Conservation (phyloP, 2,888 invertebrate species). For the Hemicrepidius hirtus region DNA sequence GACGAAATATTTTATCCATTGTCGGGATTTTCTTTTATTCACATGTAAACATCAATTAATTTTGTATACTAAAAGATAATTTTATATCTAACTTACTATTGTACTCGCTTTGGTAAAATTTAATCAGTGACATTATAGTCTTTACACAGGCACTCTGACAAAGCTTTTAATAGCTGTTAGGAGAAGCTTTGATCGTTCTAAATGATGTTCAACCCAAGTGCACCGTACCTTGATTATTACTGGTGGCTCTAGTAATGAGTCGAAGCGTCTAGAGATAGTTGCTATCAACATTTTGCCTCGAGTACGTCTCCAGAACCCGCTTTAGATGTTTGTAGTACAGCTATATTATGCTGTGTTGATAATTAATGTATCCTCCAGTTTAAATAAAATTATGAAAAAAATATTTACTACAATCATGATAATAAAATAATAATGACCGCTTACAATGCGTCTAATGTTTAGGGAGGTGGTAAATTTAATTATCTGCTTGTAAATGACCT, state of each 20-base stretch:
- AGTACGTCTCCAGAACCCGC: slow-evolving; percentile 28
- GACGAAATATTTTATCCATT: slow-evolving; percentile 30
- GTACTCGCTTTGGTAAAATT: slow-evolving; percentile 17
- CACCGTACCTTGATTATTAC: slow-evolving; percentile 49
- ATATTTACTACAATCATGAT: no score
- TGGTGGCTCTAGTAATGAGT: slow-evolving; percentile 47
- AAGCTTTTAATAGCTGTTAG: slow-evolving; percentile 52
- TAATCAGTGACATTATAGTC: slow-evolving; percentile 44
- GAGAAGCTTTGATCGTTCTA: slow-evolving; percentile 49
- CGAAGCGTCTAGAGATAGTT: slow-evolving; percentile 41
- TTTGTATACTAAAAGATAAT: slow-evolving; percentile 7
- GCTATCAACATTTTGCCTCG: slow-evolving; percentile 33
- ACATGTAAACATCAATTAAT: slow-evolving; percentile 26
- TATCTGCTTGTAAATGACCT: no score
- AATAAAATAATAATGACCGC: no score
- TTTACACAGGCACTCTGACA: slow-evolving; percentile 39
- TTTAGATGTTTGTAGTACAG: slow-evolving; percentile 17
- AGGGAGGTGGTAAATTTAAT: no score
- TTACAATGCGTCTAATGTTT: no score
- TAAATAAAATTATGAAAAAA: no score
- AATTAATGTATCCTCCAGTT: no score
- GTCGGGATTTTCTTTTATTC: neutral
- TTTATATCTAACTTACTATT: neutral
- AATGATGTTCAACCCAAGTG: slow-evolving; percentile 47
- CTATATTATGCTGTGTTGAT: neutral